Conservation (phyloP, 2,113 vertebrate species). For the Rhineura floridana region DNA sequence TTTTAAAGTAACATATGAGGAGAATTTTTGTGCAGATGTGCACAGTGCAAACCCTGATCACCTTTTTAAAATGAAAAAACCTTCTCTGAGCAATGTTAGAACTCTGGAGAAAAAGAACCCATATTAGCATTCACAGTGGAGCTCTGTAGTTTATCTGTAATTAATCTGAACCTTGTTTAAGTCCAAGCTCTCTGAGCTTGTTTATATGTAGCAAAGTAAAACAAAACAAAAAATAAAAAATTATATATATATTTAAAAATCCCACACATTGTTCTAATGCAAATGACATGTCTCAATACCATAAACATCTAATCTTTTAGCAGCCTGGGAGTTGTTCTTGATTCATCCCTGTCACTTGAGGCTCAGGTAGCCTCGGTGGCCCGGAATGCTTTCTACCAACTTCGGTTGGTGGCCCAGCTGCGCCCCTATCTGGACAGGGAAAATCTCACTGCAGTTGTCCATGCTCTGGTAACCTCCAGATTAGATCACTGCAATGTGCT, state of each 20-base stretch:
- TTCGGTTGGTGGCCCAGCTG: no score
- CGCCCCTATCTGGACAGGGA: no score
- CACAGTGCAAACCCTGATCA: background rate
- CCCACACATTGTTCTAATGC: constrained; percentile 14
- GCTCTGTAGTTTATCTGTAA: constrained; percentile 21
- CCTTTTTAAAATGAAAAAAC: background rate
- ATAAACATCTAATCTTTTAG: constrained; percentile 55
- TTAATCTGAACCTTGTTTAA: background rate
- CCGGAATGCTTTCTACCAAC: no score
- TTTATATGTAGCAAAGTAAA: constrained; percentile 39
- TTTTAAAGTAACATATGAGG: background rate
- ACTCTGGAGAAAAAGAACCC: constrained; percentile 1
- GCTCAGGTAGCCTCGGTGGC: no score
- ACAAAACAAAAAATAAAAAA: background rate
- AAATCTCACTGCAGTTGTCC: no score
- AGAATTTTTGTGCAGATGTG: background rate
- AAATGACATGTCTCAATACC: constrained; percentile 45
- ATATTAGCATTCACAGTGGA: constrained; percentile 3
- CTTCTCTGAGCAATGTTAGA: background rate
- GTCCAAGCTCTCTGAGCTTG: background rate
- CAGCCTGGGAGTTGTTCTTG: no score
- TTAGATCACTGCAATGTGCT: no score
- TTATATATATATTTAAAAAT: background rate
- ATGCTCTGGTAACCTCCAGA: no score
- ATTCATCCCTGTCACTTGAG: no score